These are phyloP conservation scores for Rhinopomastus cyanomelas DNA, from an alignment of 2,113 vertebrate genomes.

Conservation along the genomic window DNA sequence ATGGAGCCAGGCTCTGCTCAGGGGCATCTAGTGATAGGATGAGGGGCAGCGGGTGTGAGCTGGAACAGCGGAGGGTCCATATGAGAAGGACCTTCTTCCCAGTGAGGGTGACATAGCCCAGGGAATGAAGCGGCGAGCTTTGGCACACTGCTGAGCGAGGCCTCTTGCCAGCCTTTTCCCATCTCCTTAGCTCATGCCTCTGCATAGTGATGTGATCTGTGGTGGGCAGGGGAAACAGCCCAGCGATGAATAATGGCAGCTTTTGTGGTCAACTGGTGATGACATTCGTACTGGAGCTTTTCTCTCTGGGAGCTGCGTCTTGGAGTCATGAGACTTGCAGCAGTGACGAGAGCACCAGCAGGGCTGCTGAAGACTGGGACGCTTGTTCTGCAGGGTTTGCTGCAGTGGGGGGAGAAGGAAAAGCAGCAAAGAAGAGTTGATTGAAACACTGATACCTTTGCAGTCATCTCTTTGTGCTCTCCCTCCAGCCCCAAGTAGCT, in stretches of 20 bases:
- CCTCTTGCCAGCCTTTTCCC: slow-evolving; percentile 12
- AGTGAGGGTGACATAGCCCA: too few species aligned
- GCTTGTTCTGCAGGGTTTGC: slow-evolving; percentile 23
- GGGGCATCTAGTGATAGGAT: too few species aligned
- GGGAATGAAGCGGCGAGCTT: not conserved
- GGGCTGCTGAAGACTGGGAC: not conserved
- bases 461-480: slow-evolving; percentile 13
- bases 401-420: accelerated
- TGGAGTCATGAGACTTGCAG: slow-evolving; percentile 15
- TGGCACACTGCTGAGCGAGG: slow-evolving; percentile 1
- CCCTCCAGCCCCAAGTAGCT: not conserved
- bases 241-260: slow-evolving; percentile 45
- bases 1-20: too few species aligned
- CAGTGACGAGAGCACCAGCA: not conserved
- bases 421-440: not conserved
- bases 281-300: slow-evolving; percentile 49
- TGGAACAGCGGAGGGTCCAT: too few species aligned
- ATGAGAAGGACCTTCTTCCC: too few species aligned
- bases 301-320: not conserved
- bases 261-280: slow-evolving; percentile 54
- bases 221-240: slow-evolving; percentile 34
- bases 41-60: too few species aligned
- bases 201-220: slow-evolving; percentile 38
- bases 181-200: slow-evolving; percentile 42
- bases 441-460: not conserved